phyloP scores from a whole-genome alignment of 2,888 invertebrate genomes.

The Creontiades dilutus region DNA sequence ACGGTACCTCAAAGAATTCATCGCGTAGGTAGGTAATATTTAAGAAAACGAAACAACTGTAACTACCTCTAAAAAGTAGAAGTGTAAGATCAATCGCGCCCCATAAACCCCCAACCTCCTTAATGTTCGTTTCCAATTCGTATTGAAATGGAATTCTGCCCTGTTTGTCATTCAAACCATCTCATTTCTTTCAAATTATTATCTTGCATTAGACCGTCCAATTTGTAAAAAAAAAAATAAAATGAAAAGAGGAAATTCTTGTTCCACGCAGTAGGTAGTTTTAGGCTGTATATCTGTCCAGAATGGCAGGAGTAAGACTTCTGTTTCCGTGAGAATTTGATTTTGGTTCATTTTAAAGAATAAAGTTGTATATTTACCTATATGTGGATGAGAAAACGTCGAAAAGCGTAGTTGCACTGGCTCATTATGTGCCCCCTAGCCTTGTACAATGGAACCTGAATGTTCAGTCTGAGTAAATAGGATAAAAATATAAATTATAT shows the following conservation, averaged over 20 bases:
- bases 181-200: too few relatives aligned
- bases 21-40: too few relatives aligned
- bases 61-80: background rate
- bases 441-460: constrained; percentile 67
- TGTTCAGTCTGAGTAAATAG: constrained; percentile 70
- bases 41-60: background rate
- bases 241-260: background rate
- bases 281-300: constrained; percentile 28
- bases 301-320: background rate
- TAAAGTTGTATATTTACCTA: background rate
- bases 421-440: constrained; percentile 67
- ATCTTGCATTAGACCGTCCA: constrained; percentile 63
- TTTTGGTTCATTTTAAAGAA: background rate
- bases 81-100: background rate
- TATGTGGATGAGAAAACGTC: constrained; percentile 38
- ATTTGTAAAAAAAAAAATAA: constrained; percentile 27
- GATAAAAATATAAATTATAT: constrained; percentile 55
- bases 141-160: too few relatives aligned
- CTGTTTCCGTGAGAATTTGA: constrained; percentile 19
- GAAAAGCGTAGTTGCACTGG: constrained; percentile 62
- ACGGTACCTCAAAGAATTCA: too few relatives aligned
- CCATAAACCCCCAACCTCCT: background rate
- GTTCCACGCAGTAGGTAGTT: background rate
- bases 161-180: too few relatives aligned
- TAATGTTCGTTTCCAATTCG: too few relatives aligned